Conservation (phyloP, 2,113 vertebrate species). For the Chascanopsetta lugubris region DNA sequence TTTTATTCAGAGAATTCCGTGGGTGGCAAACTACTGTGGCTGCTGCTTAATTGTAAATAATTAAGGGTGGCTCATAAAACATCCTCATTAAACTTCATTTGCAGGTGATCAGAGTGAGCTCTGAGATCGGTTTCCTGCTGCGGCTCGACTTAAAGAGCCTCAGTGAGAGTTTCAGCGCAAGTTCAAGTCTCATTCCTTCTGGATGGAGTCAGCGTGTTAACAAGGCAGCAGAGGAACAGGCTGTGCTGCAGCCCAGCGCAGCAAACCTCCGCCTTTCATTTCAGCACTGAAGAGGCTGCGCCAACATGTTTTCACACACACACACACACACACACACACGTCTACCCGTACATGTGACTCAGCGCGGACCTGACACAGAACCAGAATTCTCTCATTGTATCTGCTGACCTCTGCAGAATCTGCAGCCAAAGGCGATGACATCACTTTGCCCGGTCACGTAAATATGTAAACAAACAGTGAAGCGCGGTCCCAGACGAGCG, state of each 20-base stretch:
- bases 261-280: background rate
- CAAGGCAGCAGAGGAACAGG: constrained; percentile 18
- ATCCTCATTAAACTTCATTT: no score
- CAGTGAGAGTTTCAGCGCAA: background rate
- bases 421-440: constrained; percentile 1
- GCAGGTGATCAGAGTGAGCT: no score
- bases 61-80: no score
- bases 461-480: constrained; percentile 22
- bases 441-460: background rate
- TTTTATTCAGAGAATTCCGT: no score
- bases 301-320: constrained; percentile 11
- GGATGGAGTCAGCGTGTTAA: constrained; percentile 37
- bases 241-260: background rate
- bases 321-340: background rate
- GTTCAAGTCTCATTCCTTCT: constrained; percentile 37
- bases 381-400: background rate
- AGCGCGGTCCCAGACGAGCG: background rate
- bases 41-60: no score
- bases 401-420: constrained; percentile 4
- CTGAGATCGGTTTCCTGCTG: background rate
- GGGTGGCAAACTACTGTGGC: no score
- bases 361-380: background rate
- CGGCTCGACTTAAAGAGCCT: constrained; percentile 6
- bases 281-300: constrained; percentile 21
- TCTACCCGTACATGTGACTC: constrained; percentile 9